A percentile compares a stretch with the other conserved stretches of the same genome.
Conservation (phyloP, 1,140 invertebrate species). For the Holotrichia oblita region DNA sequence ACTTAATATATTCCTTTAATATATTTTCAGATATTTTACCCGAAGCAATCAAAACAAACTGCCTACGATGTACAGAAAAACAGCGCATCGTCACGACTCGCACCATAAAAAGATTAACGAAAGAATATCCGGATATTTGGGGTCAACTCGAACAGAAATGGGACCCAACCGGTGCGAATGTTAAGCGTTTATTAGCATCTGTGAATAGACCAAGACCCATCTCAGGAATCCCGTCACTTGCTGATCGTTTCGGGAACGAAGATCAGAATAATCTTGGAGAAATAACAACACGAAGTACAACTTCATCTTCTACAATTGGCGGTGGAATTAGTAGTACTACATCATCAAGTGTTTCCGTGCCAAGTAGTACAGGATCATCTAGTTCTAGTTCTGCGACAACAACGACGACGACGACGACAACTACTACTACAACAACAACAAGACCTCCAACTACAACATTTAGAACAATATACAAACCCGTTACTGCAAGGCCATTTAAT, state of each 20-base stretch:
- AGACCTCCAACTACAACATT: not conserved
- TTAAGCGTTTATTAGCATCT: constrained; percentile 56
- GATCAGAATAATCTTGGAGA: too few relatives aligned
- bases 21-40: constrained; percentile 68
- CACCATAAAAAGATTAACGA: constrained; percentile 65
- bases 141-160: constrained; percentile 64
- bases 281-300: constrained; percentile 43
- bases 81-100: constrained; percentile 67
- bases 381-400: not conserved
- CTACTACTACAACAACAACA: not conserved
- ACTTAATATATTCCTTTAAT: not conserved
- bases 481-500: constrained; percentile 34
- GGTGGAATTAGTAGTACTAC: constrained; percentile 18
- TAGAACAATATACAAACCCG: not conserved
- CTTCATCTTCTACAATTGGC: too few relatives aligned
- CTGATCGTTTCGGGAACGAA: constrained; percentile 32
- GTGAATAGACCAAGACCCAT: constrained; percentile 43
- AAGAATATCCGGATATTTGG: constrained; percentile 70
- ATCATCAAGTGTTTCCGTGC: not conserved
- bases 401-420: not conserved
- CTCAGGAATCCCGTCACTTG: not conserved
- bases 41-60: constrained; percentile 71
- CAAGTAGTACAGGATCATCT: not conserved
- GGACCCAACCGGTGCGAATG: constrained; percentile 69
- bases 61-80: constrained; percentile 67